Base-by-base conservation (phyloP, 2,888 invertebrate species). In the Orthosia gracilis region DNA sequence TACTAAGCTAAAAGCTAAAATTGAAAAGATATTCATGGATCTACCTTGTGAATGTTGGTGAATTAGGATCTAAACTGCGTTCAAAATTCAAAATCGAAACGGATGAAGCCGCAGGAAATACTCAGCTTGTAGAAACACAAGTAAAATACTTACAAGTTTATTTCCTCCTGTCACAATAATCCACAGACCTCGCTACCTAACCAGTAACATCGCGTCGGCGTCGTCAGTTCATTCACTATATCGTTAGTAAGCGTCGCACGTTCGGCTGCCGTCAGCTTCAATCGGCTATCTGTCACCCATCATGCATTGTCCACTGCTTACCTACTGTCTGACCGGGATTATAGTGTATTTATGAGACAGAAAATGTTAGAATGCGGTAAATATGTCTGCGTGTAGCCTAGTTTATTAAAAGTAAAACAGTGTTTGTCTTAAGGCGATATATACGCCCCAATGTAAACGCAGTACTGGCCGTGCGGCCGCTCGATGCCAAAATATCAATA, bases 281-380 rank as follows among this genome's bases (percentile, higher is more conserved):
- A 52, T 65, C 74, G 75, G 58, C 83, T 79, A 71, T 83, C 70
- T 68, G 79, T 70, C 83, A 81, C 57, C 65, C 47, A 67, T 70
- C 67, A 81, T 58, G 64, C 72, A 72, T 74, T 70, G 74, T 78
- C 63, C 65, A n/a, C n/a, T 12, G n/a, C 18, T 68, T 66, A 47
- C 23, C 61, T 45, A n/a, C 45, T 68, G 78, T 58, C 47, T 68
- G 74, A 61, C 65, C 12, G 5, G 61, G 80, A 71, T 79, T 82
- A 72, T 40, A 49, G 17, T 72, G 57, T 17, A 31, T 68, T 58
- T 64, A 50, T 47, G 12, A 18, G 13, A 69, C 26, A 59, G 47
- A 26, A 76, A 64, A 71, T 3, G 15, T 55, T 52, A 59, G 2
- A 47, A 5, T 55, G 12, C n/a, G 13, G 26, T 15, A n/a, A 21